Conservation (phyloP, 1,140 invertebrate genomes). For the Drosophila guanche region DNA sequence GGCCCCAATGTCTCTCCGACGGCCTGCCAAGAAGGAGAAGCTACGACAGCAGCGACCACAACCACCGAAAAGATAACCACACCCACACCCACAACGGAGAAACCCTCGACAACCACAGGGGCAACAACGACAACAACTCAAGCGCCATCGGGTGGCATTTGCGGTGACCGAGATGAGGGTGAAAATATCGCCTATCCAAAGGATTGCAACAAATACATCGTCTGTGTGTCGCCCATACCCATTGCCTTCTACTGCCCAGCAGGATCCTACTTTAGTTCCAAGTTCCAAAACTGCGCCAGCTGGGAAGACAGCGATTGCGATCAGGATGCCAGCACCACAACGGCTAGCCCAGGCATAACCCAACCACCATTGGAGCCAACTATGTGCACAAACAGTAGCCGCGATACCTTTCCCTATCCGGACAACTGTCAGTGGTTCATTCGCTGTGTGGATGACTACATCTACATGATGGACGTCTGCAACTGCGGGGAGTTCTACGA, state of each 20-base stretch:
- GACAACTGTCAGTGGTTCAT: constrained; percentile 70
- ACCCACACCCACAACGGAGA: constrained; percentile 27
- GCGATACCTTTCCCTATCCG: constrained; percentile 63
- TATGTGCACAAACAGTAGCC: constrained; percentile 61
- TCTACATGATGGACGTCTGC: constrained; percentile 73
- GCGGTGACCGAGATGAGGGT: constrained; percentile 44
- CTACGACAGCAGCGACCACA: constrained; percentile 24
- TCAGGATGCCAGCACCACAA: constrained; percentile 43
- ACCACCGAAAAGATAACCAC: constrained; percentile 16
- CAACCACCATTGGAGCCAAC: constrained; percentile 34
- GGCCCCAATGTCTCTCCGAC: constrained; percentile 58
- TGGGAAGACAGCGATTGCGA: constrained; percentile 69
- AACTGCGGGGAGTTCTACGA: constrained; percentile 68
- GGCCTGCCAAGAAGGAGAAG: constrained; percentile 47
- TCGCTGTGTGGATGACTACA: constrained; percentile 64
- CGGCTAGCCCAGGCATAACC: constrained; percentile 27
- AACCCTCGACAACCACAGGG: background rate
- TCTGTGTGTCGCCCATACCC: constrained; percentile 67
- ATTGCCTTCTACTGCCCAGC: constrained; percentile 65
- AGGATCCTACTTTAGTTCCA: constrained; percentile 52
- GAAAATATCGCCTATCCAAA: constrained; percentile 66
- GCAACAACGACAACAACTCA: constrained; percentile 25
- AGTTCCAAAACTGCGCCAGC: constrained; percentile 42
- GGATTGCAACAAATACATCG: constrained; percentile 74
- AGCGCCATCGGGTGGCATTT: constrained; percentile 48